A percentile compares a stretch with the other conserved stretches of the same genome.
Conservation (phyloP, 2,888 invertebrate species). For the Dolichopus griseipennis region DNA sequence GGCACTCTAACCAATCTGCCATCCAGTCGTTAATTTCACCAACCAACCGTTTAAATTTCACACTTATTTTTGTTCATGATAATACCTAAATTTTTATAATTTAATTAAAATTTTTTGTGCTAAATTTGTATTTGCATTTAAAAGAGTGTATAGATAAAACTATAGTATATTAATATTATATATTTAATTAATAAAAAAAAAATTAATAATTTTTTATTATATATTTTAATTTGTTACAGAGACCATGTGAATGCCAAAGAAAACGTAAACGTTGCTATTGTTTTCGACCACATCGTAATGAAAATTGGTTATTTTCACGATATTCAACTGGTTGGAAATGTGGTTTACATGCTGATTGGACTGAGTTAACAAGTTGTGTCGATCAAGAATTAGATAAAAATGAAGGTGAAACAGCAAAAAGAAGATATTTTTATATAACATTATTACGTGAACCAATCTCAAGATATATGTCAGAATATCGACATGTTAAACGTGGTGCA, state of each 20-base stretch:
- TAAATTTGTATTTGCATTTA: no score
- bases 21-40: no score
- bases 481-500: constrained; percentile 92
- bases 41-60: no score
- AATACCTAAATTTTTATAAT: no score
- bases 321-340: constrained; percentile 98
- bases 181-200: no score
- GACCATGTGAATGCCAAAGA: constrained; percentile 88
- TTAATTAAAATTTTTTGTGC: no score
- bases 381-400: constrained; percentile 84
- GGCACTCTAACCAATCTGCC: no score
- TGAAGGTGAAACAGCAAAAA: constrained; percentile 70
- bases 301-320: constrained; percentile 95
- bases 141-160: no score
- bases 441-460: constrained; percentile 88
- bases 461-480: constrained; percentile 89
- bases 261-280: constrained; percentile 84
- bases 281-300: constrained; percentile 83
- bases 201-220: neutral
- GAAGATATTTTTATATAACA: constrained; percentile 94
- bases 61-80: no score
- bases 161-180: no score
- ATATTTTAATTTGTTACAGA: constrained; percentile 47
- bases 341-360: constrained; percentile 97
- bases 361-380: constrained; percentile 87